These are phyloP conservation scores for Tenthredo amoena DNA, from an alignment of 2,888 invertebrate genomes.

Conservation along the genomic window DNA sequence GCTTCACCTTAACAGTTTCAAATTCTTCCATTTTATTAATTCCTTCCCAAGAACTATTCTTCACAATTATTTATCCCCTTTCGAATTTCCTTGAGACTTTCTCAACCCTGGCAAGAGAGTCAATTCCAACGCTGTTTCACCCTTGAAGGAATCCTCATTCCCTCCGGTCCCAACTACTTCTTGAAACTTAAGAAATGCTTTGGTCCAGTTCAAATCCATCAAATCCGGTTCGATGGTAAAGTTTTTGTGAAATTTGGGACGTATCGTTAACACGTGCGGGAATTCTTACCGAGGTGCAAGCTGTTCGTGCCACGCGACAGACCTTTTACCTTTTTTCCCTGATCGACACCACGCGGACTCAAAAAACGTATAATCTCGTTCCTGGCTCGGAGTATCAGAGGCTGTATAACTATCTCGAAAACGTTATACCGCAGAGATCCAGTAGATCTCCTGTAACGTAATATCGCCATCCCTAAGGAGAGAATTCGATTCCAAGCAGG, in stretches of 20 bases:
- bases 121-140: neutral
- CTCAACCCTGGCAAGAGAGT: neutral
- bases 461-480: conserved; percentile 25
- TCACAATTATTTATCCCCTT: neutral
- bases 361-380: neutral
- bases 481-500: conserved; percentile 40
- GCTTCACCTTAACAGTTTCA: neutral
- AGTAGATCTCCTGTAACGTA: conserved; percentile 13
- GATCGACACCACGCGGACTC: neutral
- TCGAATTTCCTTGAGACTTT: neutral
- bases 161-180: neutral
- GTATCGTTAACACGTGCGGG: neutral
- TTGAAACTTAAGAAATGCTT: neutral
- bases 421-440: neutral
- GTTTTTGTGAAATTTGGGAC: neutral
- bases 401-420: conserved; percentile 3
- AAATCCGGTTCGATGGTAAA: neutral
- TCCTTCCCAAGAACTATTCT: neutral
- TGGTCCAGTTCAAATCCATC: no score
- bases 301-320: neutral
- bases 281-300: neutral
- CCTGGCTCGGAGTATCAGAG: neutral
- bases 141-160: neutral
- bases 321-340: neutral
- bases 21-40: neutral